Base-by-base conservation (phyloP, 2,888 invertebrate species). In the Entomobrya proxima region DNA sequence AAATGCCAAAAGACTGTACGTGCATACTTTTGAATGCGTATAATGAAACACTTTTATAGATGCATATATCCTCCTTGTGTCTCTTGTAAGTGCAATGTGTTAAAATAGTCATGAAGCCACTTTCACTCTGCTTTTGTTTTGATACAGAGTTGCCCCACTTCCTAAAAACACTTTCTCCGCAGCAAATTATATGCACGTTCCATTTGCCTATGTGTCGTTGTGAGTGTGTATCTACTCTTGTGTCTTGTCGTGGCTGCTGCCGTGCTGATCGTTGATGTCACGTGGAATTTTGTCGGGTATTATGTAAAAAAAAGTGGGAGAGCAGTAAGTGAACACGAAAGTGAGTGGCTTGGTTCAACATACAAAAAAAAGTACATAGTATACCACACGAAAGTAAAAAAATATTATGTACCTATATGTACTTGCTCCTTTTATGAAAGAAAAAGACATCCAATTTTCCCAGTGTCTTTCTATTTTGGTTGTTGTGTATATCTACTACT, bases 271-370 rank as follows among this genome's bases (percentile, higher is more conserved):
- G 55, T 44, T 77, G 58, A 77, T 61, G 61, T 77, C 61, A 61
- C 44, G 30, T 47, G 74, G 81, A 81, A 74, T 81, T 81, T 44
- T 58, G 55, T 72, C 44, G 55, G 74, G 58, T 72, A 72, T 72
- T 72, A 72, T 69, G 55, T 72, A 72, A 37, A 61, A 78, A 64
- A 37, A 30, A 24, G 44, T 44, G 78, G 32, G 64, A 18, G 76
- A 77, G 18, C 52, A 21, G 52, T 21, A 21, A 52, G 40, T 50
- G 50, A 47, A 47, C 30, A 74, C 3, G 74, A 74, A 40, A 50
- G 50, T 75, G 50, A 24, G 37, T 58, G 76, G 24, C 21, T 52
- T 52, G 21, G 40, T 55, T 24, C 52, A 40, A n/a, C n/a, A n/a
- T n/a, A n/a, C n/a, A n/a, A n/a, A n/a, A n/a, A n/a, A 58, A 30